Percentiles rank a stretch among this genome's conserved stretches.
Conservation (phyloP, 2,888 invertebrate genomes). For the Drosophila vallismaia region DNA sequence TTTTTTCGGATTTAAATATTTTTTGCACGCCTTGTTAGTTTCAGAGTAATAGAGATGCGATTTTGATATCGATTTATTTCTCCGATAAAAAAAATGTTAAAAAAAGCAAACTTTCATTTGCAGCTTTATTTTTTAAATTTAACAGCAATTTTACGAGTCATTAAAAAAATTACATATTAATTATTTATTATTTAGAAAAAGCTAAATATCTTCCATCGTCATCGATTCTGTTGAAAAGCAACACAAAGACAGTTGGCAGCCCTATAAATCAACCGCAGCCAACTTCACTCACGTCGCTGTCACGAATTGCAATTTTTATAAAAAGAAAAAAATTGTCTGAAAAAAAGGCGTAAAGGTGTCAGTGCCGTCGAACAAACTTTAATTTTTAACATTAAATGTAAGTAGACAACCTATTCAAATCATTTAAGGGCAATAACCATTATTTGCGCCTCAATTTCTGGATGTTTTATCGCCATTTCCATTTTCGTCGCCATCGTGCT, state of each 20-base stretch:
- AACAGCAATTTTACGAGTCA: too few species aligned
- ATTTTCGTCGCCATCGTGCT: constrained; percentile 68
- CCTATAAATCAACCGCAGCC: constrained; percentile 60
- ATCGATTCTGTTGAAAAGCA: not conserved
- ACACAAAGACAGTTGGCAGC: constrained; percentile 12
- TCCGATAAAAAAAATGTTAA: not conserved
- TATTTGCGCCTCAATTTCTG: constrained; percentile 26
- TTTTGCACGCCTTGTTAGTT: constrained; percentile 45
- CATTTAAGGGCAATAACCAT: too few species aligned
- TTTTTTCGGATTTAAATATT: constrained; percentile 23
- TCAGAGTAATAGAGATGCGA: constrained; percentile 25
- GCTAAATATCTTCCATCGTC: not conserved
- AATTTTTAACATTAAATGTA: constrained; percentile 47
- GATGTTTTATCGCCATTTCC: constrained; percentile 69
- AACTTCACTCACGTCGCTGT: constrained; percentile 74
- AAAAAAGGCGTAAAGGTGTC: constrained; percentile 46
- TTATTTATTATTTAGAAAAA: not conserved
- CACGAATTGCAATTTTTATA: constrained; percentile 76
- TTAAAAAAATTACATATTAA: too few species aligned
- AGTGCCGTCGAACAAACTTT: constrained; percentile 27
- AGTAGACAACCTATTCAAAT: constrained; percentile 32
- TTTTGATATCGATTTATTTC: not conserved
- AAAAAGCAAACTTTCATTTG: too few species aligned
- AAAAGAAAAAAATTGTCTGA: constrained; percentile 50
- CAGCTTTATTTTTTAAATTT: too few species aligned